Evolutionary conservation across 2,113 vertebrate species (phyloP).

Genomic region (Eublepharis macularius): DNA sequence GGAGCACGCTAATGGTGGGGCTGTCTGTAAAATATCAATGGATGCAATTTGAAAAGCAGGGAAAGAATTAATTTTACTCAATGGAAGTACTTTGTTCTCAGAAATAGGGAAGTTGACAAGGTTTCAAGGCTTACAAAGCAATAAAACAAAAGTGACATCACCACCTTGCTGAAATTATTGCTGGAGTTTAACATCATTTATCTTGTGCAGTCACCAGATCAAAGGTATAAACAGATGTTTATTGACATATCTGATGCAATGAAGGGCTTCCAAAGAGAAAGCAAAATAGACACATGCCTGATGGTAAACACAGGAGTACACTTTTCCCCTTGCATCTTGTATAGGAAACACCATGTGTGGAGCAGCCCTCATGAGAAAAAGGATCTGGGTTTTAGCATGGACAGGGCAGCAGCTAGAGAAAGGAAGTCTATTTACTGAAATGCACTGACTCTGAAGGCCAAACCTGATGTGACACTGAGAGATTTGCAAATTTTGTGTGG

Average conservation of each 20-base stretch:
- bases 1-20: background rate
- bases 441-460: too few species aligned
- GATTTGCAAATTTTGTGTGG: too few species aligned
- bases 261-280: background rate
- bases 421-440: background rate
- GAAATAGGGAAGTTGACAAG: slow-evolving; percentile 6
- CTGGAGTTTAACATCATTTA: background rate
- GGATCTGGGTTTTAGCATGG: background rate
- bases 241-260: background rate
- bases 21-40: background rate
- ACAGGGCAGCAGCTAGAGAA: background rate
- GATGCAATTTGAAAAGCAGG: background rate
- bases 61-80: background rate
- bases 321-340: background rate
- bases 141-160: slow-evolving; percentile 15
- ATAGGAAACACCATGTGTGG: background rate
- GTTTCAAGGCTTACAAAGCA: background rate
- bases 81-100: background rate
- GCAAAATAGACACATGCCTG: background rate
- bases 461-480: too few species aligned
- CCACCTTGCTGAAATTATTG: background rate
- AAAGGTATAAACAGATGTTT: background rate
- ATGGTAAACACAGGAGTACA: background rate
- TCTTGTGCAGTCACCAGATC: background rate
- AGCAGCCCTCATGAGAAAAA: background rate